Evolutionary conservation across 2,797 vertebrate species (phyloP), one percentile per base, ranked within the genome.

Genomic region (Sebastes iracundus): DNA sequence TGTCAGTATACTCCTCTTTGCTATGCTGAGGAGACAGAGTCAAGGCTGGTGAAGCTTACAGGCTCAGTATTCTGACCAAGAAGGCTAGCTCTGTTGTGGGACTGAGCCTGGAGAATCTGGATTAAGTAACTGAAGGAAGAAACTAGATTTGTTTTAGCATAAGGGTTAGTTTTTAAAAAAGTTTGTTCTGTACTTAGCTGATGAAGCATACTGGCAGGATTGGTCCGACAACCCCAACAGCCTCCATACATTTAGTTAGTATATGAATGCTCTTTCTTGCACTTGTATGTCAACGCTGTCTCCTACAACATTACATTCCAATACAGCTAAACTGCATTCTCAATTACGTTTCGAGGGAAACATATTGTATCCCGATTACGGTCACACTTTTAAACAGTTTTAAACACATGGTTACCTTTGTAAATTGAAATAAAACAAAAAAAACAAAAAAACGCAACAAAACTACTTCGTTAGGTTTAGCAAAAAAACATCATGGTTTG

Each of bases 281-380:
- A 52, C 25, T 25, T 64, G 22, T 25, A 33, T 33, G 30, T 49
- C 46, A 49, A 20, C 46, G 0, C 7, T 49, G 46, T 49, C 1
- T 20, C 46, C 46, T 49, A 20, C 46, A 49, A 49, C 16, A 49
- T 49, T 18, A 49, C 18, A 0, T 49, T 49, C 3, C 46, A 0
- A 20, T 49, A 49, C 46, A 49, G 16, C 16, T 8, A 49, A 49
- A 49, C 42, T 2, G 42, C 42, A 46, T 7, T 46, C 16, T 46
- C 42, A 46, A 2, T 46, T 18, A 46, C 1, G 0, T 46, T 46
- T 46, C 6, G 0, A 18, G 16, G 42, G 16, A 46, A 46, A 18
- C 42, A 0, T 46, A 46, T 18, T 46, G 0, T 18, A 1, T 49
- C 16, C 42, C 3, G 3, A 49, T 49, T 20, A 18, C 7, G 46